These are phyloP conservation scores for Dendrocincla tyrannina DNA, from an alignment of 2,797 vertebrate genomes.

Conservation along the genomic window DNA sequence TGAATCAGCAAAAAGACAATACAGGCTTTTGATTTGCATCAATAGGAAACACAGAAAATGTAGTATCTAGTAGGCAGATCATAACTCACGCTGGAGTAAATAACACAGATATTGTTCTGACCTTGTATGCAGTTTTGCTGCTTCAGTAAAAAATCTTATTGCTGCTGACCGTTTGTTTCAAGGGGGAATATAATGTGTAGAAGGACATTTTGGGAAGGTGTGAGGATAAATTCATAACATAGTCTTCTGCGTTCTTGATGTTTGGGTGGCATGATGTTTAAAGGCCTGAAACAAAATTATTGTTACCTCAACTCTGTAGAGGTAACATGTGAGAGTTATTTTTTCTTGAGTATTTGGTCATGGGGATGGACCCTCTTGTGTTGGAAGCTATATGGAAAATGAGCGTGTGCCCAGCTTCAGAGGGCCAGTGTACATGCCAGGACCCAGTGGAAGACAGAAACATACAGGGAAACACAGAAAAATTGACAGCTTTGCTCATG, in stretches of 20 bases:
- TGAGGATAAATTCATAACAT: background rate
- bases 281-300: background rate
- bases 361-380: fast-evolving
- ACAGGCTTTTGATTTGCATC: constrained; percentile 38
- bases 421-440: background rate
- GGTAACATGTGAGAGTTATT: background rate
- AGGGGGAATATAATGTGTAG: background rate
- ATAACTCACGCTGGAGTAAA: constrained; percentile 33
- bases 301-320: background rate
- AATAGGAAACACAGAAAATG: background rate
- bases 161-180: constrained; percentile 22
- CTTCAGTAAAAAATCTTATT: constrained; percentile 37
- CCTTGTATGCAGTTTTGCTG: constrained; percentile 36
- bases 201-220: background rate
- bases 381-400: background rate
- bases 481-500: background rate
- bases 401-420: background rate
- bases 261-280: background rate
- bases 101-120: constrained; percentile 49
- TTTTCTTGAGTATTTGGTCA: background rate
- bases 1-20: constrained; percentile 42
- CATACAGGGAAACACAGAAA: background rate
- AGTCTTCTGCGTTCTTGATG: background rate
- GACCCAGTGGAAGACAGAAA: background rate
- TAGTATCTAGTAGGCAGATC: constrained; percentile 15